A percentile compares a stretch with the other conserved stretches of the same genome.
These are phyloP conservation scores for Diplodus sargus DNA, from an alignment of 2,797 vertebrate species.

Conservation along the genomic window DNA sequence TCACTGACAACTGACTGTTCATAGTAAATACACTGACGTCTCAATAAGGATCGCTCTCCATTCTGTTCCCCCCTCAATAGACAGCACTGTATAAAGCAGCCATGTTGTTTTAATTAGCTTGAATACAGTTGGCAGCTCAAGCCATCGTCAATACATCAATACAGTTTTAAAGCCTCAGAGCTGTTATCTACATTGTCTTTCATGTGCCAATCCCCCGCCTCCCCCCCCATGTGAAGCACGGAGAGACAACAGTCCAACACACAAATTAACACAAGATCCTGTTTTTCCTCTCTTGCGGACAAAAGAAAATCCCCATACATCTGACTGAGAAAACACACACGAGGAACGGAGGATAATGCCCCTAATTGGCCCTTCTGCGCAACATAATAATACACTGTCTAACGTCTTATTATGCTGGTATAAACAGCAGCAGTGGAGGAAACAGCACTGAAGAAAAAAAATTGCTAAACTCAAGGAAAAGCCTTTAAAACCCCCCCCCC, in stretches of 20 bases:
- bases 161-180: constrained; percentile 43
- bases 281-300: constrained; percentile 17
- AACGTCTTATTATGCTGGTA: constrained; percentile 65
- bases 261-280: constrained; percentile 13
- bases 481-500: constrained; percentile 56
- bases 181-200: constrained; percentile 37
- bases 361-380: constrained; percentile 52
- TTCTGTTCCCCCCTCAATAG: constrained; percentile 34
- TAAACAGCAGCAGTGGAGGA: constrained; percentile 52
- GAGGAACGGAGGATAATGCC: constrained; percentile 42
- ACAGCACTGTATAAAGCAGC: constrained; percentile 26
- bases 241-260: constrained; percentile 15
- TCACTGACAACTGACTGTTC: constrained; percentile 37
- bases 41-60: constrained; percentile 22
- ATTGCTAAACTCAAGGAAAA: constrained; percentile 68
- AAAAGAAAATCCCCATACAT: constrained; percentile 25
- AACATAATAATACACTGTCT: constrained; percentile 52
- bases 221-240: constrained; percentile 2
- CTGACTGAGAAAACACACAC: constrained; percentile 28
- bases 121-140: constrained; percentile 37
- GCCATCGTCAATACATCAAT: constrained; percentile 45
- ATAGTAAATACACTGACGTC: constrained; percentile 30
- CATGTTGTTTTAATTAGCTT: constrained; percentile 58
- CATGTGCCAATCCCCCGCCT: constrained; percentile 3
- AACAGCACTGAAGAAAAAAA: constrained; percentile 44